phyloP scores from a whole-genome alignment of 1,140 invertebrate genomes.

The Drosophila teissieri region DNA sequence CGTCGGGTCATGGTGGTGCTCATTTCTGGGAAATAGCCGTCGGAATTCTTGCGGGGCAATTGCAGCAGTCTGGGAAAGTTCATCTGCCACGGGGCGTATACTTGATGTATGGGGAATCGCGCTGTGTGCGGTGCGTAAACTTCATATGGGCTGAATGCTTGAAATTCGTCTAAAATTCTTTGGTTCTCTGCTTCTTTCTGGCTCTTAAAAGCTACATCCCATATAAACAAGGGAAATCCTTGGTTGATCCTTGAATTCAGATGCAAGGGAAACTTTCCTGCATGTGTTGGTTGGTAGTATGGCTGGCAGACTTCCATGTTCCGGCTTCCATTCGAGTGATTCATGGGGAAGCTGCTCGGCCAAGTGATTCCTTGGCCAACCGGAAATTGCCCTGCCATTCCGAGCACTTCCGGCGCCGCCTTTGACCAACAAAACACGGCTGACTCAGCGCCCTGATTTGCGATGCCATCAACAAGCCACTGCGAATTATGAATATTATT shows the following conservation, averaged over 20 bases:
- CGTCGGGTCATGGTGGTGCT: slow-evolving; percentile 40
- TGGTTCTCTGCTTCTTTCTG: not conserved
- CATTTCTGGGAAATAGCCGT: slow-evolving; percentile 12
- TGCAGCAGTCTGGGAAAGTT: slow-evolving; percentile 24
- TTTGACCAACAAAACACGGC: slow-evolving; percentile 45
- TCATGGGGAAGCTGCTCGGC: slow-evolving; percentile 10
- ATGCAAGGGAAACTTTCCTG: slow-evolving; percentile 21
- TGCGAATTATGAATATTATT: slow-evolving; percentile 60
- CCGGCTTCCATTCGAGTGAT: not conserved
- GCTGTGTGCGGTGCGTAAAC: slow-evolving; percentile 5
- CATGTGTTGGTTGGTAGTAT: not conserved
- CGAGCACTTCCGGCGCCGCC: slow-evolving; percentile 54
- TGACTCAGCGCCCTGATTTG: slow-evolving; percentile 61
- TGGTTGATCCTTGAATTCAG: not conserved
- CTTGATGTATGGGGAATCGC: slow-evolving; percentile 26
- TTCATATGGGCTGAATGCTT: not conserved
- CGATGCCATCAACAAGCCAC: slow-evolving; percentile 29
- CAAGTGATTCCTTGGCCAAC: slow-evolving; percentile 12
- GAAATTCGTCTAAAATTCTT: not conserved
- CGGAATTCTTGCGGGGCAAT: slow-evolving; percentile 21
- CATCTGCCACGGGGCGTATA: slow-evolving; percentile 17
- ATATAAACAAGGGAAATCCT: not conserved
- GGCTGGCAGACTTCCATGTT: not conserved
- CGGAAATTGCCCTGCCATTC: slow-evolving; percentile 51
- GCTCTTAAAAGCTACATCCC: not conserved